Conservation (phyloP, 1,140 invertebrate species). For the Drosophila micromelanica region DNA sequence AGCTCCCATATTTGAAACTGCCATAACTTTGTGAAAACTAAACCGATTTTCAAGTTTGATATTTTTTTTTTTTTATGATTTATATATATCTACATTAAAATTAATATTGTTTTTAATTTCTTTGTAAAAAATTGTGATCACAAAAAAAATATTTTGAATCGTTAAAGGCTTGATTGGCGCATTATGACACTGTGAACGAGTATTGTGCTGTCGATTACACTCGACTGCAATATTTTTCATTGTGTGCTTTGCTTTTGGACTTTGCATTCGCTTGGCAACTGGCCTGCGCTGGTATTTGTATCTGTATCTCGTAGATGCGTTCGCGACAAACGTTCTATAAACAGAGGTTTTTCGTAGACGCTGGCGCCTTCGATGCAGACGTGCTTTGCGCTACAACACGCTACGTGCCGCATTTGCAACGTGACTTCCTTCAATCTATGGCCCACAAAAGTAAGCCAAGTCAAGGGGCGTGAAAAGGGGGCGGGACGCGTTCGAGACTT, state of each 20-base stretch:
- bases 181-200: too few species aligned
- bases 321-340: slow-evolving; percentile 63
- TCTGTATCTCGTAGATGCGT: slow-evolving; percentile 42
- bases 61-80: too few species aligned
- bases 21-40: too few species aligned
- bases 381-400: slow-evolving; percentile 53
- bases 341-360: slow-evolving; percentile 61
- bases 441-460: slow-evolving; percentile 41
- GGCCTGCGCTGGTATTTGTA: slow-evolving; percentile 12
- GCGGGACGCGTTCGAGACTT: background rate
- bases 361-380: slow-evolving; percentile 63
- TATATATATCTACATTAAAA: too few species aligned
- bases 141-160: too few species aligned
- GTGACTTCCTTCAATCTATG: slow-evolving; percentile 74
- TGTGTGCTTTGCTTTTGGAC: slow-evolving; percentile 29
- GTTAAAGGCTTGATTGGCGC: too few species aligned
- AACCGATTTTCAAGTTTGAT: too few species aligned
- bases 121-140: too few species aligned
- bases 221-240: slow-evolving; percentile 3
- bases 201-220: too few species aligned
- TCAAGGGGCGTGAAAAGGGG: background rate
- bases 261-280: slow-evolving; percentile 17
- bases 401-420: slow-evolving; percentile 76
- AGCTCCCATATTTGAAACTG: too few species aligned
- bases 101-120: too few species aligned